Evolutionary conservation across 2,113 vertebrate species (phyloP), one percentile per base, ranked within the genome.

Genomic region (Sinocyclocheilus anshuiensis): DNA sequence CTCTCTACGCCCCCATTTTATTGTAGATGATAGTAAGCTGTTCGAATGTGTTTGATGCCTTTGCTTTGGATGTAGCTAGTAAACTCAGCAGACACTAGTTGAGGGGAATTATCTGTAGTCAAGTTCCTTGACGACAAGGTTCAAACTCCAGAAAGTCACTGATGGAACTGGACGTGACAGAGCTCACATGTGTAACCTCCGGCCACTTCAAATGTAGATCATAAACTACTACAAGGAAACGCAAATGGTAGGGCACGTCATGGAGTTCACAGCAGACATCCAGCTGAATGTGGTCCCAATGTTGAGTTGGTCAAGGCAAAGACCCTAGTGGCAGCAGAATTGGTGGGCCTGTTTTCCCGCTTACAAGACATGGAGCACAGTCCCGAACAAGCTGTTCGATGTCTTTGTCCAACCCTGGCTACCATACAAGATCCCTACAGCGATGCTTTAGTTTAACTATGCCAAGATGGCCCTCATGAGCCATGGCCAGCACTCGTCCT

Each of bases 191-290:
- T 9, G 55, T 13, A 55, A 77, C 83, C 48, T 84, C 71, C 4
- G 72, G 71, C 71, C 71, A 84, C n/a, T 76, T 84, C 4, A 22
- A 81, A 10, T 81, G 79, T 15, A 81, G 12, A 26, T 81, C 59
- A 24, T 65, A 81, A 13, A 22, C 33, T 13, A 81, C 53, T 15
- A 63, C 20, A 1, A 81, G 57, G 36, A 81, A 81, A 10, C 4
- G 6, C 10, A 10, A 29, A 89, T 78, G 80, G 67, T 92, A 92
- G 90, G 91, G 88, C 87, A 61, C 69, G 1, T 42, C 24, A 15
- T 65, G 11, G 96, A 98, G 97, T 98, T 95, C 97, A 97, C 95
- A 97, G 97, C 33, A 61, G 48, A 48, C 48, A 96, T 98, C 97
- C 91, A 99, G 97, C 26, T 75, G 72, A 48, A 75, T 75, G 39